Conservation (phyloP, 1,140 invertebrate genomes). For the Prorops nasuta region DNA sequence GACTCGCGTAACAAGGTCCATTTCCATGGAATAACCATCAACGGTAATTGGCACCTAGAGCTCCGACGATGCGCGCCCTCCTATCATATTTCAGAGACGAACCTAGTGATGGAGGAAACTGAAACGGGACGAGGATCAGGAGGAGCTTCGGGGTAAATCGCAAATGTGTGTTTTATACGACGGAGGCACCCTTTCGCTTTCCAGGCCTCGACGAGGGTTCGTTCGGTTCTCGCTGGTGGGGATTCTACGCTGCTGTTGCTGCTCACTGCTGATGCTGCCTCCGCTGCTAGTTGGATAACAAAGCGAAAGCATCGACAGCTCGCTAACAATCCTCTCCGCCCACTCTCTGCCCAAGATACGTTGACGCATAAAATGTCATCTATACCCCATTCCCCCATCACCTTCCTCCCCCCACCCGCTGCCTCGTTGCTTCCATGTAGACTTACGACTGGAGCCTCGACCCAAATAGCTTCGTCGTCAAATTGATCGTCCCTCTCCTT, state of each 20-base stretch:
- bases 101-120: slow-evolving; percentile 9
- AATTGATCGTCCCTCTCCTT: no score
- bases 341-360: slow-evolving; percentile 13
- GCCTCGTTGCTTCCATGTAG: no score
- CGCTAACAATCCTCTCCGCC: slow-evolving; percentile 40
- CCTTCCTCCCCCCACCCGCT: no score
- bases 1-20: slow-evolving; percentile 52
- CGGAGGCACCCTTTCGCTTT: slow-evolving; percentile 44
- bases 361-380: slow-evolving; percentile 9
- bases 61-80: slow-evolving; percentile 31
- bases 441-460: no score
- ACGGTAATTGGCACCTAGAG: slow-evolving; percentile 54
- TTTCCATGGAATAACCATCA: slow-evolving; percentile 58
- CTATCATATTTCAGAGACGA: slow-evolving; percentile 55
- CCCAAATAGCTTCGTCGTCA: no score
- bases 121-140: slow-evolving; percentile 23
- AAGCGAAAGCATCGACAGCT: slow-evolving; percentile 47
- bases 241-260: no score
- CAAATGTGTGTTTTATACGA: slow-evolving; percentile 46
- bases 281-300: no score
- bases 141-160: slow-evolving; percentile 38
- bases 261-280: no score
- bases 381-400: no score
- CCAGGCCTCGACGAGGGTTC: slow-evolving; percentile 15
- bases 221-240: not conserved